A percentile compares a stretch with the other conserved stretches of the same genome.
These are phyloP conservation scores for Astreopora myriophthalma DNA, from an alignment of 64 coral and sea anemone species.

Conservation along the genomic window DNA sequence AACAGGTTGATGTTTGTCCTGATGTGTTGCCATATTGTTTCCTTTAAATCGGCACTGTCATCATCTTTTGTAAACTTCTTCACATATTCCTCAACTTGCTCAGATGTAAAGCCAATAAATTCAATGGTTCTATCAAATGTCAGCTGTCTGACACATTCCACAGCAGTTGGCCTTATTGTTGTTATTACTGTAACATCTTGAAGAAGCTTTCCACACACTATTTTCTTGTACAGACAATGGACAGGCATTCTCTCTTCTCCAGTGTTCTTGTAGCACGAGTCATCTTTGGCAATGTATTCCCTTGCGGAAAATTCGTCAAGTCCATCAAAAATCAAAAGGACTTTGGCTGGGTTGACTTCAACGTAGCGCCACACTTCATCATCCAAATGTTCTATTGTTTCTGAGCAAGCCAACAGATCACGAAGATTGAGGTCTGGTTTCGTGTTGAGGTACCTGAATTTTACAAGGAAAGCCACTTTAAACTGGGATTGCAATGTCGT, in stretches of 20 bases:
- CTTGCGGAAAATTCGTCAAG: slow-evolving; percentile 53
- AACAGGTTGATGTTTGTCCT: slow-evolving; percentile 26
- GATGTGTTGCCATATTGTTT: slow-evolving; percentile 36
- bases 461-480: slow-evolving; percentile 19
- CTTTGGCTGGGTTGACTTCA: slow-evolving; percentile 14
- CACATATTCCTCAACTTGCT: slow-evolving; percentile 65
- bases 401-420: slow-evolving; percentile 10
- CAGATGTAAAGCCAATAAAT: slow-evolving; percentile 67
- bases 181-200: slow-evolving; percentile 30
- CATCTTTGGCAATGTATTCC: not conserved
- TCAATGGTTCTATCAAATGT: slow-evolving; percentile 49
- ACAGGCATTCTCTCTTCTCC: not conserved
- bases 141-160: slow-evolving; percentile 4
- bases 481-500: not conserved
- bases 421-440: slow-evolving; percentile 1
- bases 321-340: slow-evolving; percentile 66
- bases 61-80: slow-evolving; percentile 34
- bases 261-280: not conserved
- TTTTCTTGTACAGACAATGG: not conserved
- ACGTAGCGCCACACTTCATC: slow-evolving; percentile 57
- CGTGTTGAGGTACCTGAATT: slow-evolving; percentile 42
- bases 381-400: slow-evolving; percentile 6
- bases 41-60: not conserved
- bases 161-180: slow-evolving; percentile 60
- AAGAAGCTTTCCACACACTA: slow-evolving; percentile 43